A percentile compares a stretch with the other conserved stretches of the same genome.
phyloP scores from a whole-genome alignment of 2,888 invertebrate species.

The Glyphotaelius pellucidus region DNA sequence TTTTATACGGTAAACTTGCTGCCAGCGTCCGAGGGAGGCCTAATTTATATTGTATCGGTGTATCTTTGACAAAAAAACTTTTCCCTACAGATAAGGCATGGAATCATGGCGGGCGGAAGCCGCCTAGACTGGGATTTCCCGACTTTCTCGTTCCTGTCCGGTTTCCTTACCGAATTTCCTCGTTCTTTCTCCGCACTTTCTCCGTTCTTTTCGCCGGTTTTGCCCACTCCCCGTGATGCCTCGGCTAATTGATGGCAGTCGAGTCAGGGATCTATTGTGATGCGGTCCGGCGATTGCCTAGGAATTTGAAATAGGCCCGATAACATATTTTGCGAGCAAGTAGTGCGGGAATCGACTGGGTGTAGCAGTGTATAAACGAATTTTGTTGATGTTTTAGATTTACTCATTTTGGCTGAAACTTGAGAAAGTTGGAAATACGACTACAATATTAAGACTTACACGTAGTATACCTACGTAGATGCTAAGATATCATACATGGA shows the following conservation, averaged over 20 bases:
- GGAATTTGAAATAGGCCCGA: constrained; percentile 34
- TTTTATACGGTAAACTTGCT: constrained; percentile 63
- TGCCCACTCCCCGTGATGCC: constrained; percentile 24
- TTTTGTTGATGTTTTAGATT: constrained; percentile 24
- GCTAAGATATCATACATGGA: neutral
- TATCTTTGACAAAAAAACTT: constrained; percentile 66
- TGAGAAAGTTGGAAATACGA: neutral
- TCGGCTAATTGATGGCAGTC: constrained; percentile 65
- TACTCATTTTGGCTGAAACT: neutral
- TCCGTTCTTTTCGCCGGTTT: constrained; percentile 23
- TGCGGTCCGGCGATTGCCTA: constrained; percentile 34
- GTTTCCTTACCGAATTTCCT: neutral
- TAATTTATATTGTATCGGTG: constrained; percentile 66
- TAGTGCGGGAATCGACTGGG: neutral
- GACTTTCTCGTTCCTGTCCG: constrained; percentile 51
- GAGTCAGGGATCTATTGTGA: constrained; percentile 57
- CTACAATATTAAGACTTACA: neutral
- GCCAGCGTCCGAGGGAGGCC: constrained; percentile 52
- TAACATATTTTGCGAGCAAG: neutral
- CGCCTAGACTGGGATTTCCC: constrained; percentile 65
- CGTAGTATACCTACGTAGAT: neutral
- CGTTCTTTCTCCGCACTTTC: neutral
- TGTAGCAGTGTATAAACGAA: neutral
- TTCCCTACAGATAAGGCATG: constrained; percentile 56
- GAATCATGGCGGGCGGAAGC: constrained; percentile 65